Conservation (phyloP, 2,888 invertebrate species). For the Sinotaia quadrata region DNA sequence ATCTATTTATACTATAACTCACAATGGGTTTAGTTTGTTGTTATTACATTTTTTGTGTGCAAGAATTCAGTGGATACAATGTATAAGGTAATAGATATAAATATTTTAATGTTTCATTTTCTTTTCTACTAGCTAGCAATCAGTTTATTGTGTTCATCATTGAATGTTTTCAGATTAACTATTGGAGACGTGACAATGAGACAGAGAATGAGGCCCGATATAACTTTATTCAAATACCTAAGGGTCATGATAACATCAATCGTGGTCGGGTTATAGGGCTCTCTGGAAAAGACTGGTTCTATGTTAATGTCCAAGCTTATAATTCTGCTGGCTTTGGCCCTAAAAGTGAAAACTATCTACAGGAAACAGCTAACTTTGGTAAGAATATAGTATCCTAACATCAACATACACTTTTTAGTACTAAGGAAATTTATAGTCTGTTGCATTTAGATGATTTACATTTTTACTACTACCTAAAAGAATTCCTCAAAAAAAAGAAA, state of each 20-base stretch:
- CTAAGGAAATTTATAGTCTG: neutral
- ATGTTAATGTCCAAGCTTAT: conserved; percentile 93
- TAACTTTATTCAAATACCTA: conserved; percentile 68
- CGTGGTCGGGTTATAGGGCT: conserved; percentile 94
- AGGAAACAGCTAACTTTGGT: conserved; percentile 71
- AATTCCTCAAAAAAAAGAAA: too few species aligned
- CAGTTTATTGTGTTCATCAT: too few species aligned
- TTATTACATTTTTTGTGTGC: too few species aligned
- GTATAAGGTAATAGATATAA: neutral
- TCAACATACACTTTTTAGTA: neutral
- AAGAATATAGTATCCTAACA: conserved; percentile 15
- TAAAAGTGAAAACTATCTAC: conserved; percentile 89
- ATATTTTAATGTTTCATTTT: neutral
- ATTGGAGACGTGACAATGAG: conserved; percentile 72
- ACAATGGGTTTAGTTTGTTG: too few species aligned
- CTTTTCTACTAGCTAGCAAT: too few species aligned
- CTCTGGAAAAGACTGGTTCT: conserved; percentile 92
- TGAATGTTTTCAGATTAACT: conserved; percentile 47
- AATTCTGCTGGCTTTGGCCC: conserved; percentile 97
- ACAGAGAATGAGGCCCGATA: conserved; percentile 79
- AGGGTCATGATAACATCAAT: conserved; percentile 76
- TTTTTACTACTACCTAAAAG: too few species aligned
- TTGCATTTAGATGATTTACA: neutral
- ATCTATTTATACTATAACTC: too few species aligned
- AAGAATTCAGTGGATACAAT: neutral